Percentiles rank a stretch among this genome's conserved stretches.
Evolutionary conservation across 2,888 invertebrate genomes (phyloP).

Genomic region (Panopea generosa): DNA sequence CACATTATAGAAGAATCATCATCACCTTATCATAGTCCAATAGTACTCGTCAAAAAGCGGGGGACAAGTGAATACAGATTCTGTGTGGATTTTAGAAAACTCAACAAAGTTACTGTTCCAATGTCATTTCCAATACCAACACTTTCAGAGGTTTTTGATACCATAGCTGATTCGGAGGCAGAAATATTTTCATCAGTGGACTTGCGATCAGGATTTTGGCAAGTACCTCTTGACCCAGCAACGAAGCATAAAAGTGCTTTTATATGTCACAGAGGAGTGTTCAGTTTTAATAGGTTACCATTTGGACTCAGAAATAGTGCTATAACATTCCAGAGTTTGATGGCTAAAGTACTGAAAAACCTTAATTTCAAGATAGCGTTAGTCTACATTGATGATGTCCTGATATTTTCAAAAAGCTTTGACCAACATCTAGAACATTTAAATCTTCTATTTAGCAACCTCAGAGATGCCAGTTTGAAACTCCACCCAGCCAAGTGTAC

Average conservation of each 20-base stretch:
- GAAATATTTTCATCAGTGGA: slow-evolving; percentile 32
- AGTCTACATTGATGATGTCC: slow-evolving; percentile 68
- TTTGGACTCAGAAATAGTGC: slow-evolving; percentile 58
- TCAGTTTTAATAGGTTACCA: slow-evolving; percentile 43
- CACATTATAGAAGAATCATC: slow-evolving; percentile 26
- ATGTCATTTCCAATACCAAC: slow-evolving; percentile 30
- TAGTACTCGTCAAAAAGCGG: slow-evolving; percentile 41
- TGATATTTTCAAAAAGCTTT: slow-evolving; percentile 48
- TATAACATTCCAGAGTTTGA: slow-evolving; percentile 48
- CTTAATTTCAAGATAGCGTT: slow-evolving; percentile 58
- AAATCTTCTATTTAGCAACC: slow-evolving; percentile 46
- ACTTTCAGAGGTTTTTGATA: slow-evolving; percentile 40
- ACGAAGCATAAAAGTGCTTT: slow-evolving; percentile 49
- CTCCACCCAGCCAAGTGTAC: slow-evolving; percentile 61
- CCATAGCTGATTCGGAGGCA: slow-evolving; percentile 31
- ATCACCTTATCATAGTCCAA: slow-evolving; percentile 23
- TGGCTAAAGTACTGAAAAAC: slow-evolving; percentile 47
- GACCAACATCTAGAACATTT: slow-evolving; percentile 52
- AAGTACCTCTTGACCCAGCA: slow-evolving; percentile 28
- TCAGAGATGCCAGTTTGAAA: slow-evolving; percentile 51
- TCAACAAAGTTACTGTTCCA: slow-evolving; percentile 36
- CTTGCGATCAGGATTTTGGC: slow-evolving; percentile 42
- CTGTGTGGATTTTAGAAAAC: slow-evolving; percentile 19
- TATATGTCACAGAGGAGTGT: slow-evolving; percentile 43
- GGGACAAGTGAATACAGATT: slow-evolving; percentile 30